phyloP scores from a whole-genome alignment of 2,888 invertebrate species.

The Agelastica alni region DNA sequence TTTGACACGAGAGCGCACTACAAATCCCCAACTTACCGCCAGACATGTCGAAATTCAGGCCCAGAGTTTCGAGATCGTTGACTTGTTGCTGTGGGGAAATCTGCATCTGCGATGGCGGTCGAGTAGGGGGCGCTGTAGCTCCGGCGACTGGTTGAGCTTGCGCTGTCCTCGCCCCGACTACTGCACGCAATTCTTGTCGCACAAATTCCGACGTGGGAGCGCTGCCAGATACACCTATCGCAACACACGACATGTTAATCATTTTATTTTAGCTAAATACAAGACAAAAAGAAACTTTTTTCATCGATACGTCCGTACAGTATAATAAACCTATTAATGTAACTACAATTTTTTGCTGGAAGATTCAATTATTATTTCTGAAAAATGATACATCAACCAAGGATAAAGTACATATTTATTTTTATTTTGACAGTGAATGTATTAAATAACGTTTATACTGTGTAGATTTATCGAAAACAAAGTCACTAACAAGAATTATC shows the following conservation, averaged over 20 bases:
- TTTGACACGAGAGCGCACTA: too few relatives aligned
- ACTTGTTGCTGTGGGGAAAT: constrained; percentile 48
- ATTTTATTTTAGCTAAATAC: not conserved
- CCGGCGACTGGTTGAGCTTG: constrained; percentile 53
- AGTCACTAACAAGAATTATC: too few relatives aligned
- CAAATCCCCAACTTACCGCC: constrained; percentile 64
- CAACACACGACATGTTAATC: not conserved
- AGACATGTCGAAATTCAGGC: constrained; percentile 71
- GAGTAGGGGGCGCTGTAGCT: constrained; percentile 27
- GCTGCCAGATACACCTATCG: constrained; percentile 62
- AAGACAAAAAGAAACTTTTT: not conserved
- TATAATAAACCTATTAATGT: too few relatives aligned
- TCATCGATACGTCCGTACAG: too few relatives aligned
- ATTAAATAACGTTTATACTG: too few relatives aligned
- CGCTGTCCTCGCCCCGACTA: constrained; percentile 80
- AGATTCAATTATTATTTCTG: too few relatives aligned
- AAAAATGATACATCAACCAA: too few relatives aligned
- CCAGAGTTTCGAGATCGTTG: constrained; percentile 72
- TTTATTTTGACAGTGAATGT: too few relatives aligned
- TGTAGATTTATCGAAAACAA: too few relatives aligned
- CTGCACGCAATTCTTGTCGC: constrained; percentile 86
- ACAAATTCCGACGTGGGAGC: constrained; percentile 81
- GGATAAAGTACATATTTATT: too few relatives aligned
- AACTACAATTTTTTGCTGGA: too few relatives aligned
- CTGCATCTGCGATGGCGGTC: constrained; percentile 46